Conservation (phyloP, 2,888 invertebrate genomes). For the Chrysolina oricalcia region DNA sequence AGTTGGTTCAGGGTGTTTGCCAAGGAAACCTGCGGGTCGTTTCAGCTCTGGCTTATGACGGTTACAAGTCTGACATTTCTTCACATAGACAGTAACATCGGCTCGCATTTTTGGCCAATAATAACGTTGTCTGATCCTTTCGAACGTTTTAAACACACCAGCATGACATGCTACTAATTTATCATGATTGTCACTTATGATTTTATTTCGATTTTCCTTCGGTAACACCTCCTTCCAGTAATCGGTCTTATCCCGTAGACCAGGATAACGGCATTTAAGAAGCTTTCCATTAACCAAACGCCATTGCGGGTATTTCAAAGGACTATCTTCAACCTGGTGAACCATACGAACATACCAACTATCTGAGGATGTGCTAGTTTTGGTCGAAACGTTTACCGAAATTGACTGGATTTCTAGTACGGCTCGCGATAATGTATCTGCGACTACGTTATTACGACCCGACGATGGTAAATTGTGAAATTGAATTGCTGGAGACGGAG, state of each 20-base stretch:
- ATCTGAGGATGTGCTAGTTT: conserved; percentile 26
- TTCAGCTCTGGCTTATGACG: conserved; percentile 18
- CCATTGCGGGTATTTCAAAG: conserved; percentile 50
- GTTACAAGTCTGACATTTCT: conserved; percentile 25
- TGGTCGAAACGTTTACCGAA: not conserved
- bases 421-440: conserved; percentile 42
- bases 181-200: conserved; percentile 46
- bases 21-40: conserved; percentile 24
- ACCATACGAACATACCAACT: conserved; percentile 51
- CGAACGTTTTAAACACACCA: conserved; percentile 32
- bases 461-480: conserved; percentile 48
- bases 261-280: conserved; percentile 47
- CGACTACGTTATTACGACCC: conserved; percentile 40
- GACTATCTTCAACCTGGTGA: conserved; percentile 36
- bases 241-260: conserved; percentile 37
- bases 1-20: conserved; percentile 1
- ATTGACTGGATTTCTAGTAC: conserved; percentile 25
- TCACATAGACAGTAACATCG: conserved; percentile 30
- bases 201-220: conserved; percentile 30
- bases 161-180: conserved; percentile 26
- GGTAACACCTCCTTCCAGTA: conserved; percentile 52
- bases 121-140: conserved; percentile 14
- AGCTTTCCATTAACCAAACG: conserved; percentile 43
- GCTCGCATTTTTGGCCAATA: conserved; percentile 34
- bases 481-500: conserved; percentile 47